phyloP scores from a whole-genome alignment of 2,888 invertebrate genomes.

The Sarcophaga rosellei region DNA sequence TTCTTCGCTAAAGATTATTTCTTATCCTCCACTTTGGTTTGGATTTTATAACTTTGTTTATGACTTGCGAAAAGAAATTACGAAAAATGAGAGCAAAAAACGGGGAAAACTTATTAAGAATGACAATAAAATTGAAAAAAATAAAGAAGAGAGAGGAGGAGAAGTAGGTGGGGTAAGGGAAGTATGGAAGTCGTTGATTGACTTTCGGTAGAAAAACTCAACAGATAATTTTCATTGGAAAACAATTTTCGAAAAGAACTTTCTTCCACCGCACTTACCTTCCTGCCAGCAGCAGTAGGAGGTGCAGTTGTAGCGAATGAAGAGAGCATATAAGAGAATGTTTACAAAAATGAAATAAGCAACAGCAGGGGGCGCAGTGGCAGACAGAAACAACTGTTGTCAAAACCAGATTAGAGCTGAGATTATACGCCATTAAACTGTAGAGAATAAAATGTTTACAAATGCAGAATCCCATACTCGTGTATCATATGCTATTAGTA shows the following conservation, averaged over 20 bases:
- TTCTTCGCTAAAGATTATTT: neutral
- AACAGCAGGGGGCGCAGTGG: neutral
- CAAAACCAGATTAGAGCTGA: no score
- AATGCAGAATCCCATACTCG: no score
- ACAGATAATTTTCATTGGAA: slow-evolving; percentile 35
- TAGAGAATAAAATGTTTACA: no score
- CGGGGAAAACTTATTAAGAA: slow-evolving; percentile 38
- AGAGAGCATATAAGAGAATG: neutral
- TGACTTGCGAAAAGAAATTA: neutral
- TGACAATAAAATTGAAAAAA: slow-evolving; percentile 23
- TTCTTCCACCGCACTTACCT: no score
- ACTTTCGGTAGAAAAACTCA: slow-evolving; percentile 41
- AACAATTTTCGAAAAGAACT: slow-evolving; percentile 17
- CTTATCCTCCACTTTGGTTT: neutral
- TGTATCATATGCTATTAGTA: no score
- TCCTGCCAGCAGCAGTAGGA: no score
- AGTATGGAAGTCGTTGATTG: slow-evolving; percentile 32
- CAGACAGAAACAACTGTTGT: no score
- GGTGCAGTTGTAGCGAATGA: neutral
- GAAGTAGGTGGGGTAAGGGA: neutral
- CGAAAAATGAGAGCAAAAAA: slow-evolving; percentile 8
- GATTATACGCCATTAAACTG: no score
- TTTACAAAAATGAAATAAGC: neutral
- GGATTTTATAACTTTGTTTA: slow-evolving; percentile 4
- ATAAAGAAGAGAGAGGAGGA: neutral